A percentile compares a stretch with the other conserved stretches of the same genome.
Evolutionary conservation across 2,113 vertebrate species (phyloP).

Genomic region (Zootoca vivipara): DNA sequence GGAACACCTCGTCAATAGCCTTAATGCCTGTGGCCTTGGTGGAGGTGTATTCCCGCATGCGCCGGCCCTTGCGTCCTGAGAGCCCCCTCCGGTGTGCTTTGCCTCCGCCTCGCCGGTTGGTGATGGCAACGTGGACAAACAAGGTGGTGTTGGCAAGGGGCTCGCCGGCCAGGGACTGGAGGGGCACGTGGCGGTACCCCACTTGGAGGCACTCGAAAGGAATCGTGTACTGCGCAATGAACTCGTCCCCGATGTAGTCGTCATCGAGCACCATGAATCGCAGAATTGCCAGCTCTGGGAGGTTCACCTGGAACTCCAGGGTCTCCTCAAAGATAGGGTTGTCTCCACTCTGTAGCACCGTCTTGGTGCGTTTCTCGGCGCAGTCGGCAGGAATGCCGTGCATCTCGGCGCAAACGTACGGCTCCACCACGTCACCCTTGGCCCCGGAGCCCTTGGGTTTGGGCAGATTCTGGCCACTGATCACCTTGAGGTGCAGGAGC

Average conservation of each 20-base stretch:
- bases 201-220: constrained; percentile 92
- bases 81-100: constrained; percentile 88
- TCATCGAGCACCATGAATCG: constrained; percentile 91
- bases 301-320: constrained; percentile 93
- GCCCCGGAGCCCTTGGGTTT: constrained; percentile 91
- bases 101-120: constrained; percentile 87
- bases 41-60: constrained; percentile 87
- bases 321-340: constrained; percentile 92
- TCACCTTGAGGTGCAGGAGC: constrained; percentile 90
- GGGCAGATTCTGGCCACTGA: constrained; percentile 92
- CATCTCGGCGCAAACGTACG: constrained; percentile 91
- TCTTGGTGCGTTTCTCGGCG: constrained; percentile 91
- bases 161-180: constrained; percentile 88
- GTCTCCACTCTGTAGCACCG: constrained; percentile 88
- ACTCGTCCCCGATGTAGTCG: constrained; percentile 92
- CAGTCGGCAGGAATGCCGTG: constrained; percentile 91
- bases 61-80: constrained; percentile 85
- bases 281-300: constrained; percentile 87
- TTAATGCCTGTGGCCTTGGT: constrained; percentile 90
- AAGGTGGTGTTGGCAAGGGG: constrained; percentile 87
- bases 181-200: constrained; percentile 88
- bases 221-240: constrained; percentile 94
- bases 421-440: constrained; percentile 92
- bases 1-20: constrained; percentile 90
- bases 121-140: constrained; percentile 91